phyloP scores from a whole-genome alignment of 1,140 invertebrate species.

The Sogatella furcifera region DNA sequence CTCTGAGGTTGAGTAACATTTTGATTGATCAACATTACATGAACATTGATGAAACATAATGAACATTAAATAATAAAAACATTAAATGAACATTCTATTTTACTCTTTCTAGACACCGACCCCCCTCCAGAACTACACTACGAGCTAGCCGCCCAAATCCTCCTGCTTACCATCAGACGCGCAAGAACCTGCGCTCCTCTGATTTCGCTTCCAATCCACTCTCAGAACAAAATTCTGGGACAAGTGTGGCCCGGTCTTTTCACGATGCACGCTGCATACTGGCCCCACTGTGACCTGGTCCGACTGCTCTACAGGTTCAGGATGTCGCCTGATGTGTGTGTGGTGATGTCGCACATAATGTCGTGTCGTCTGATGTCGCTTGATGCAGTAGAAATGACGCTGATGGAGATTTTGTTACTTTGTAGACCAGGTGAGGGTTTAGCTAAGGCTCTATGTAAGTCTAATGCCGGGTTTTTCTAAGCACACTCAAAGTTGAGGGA shows the following conservation, averaged over 20 bases:
- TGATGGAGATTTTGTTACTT: conserved; percentile 10
- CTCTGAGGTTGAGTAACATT: too few species aligned
- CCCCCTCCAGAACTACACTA: conserved; percentile 14
- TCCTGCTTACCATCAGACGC: conserved; percentile 39
- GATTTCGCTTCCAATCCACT: conserved; percentile 31
- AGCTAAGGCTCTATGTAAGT: too few species aligned
- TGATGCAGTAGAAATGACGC: conserved; percentile 6
- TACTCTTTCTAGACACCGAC: background rate
- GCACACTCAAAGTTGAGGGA: too few species aligned
- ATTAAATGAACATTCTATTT: too few species aligned
- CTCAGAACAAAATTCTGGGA: conserved; percentile 43
- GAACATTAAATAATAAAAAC: too few species aligned
- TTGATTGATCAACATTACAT: too few species aligned
- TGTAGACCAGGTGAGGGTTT: conserved; percentile 7
- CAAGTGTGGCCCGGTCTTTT: conserved; percentile 47
- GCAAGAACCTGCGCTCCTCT: conserved; percentile 43
- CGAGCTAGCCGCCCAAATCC: conserved; percentile 41
- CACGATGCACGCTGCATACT: conserved; percentile 44
- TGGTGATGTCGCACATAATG: background rate
- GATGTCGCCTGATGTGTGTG: background rate
- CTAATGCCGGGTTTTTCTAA: too few species aligned
- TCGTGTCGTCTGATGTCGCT: background rate
- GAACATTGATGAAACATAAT: too few species aligned
- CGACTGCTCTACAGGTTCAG: background rate
- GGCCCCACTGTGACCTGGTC: conserved; percentile 32